Evolutionary conservation across 2,888 invertebrate species (phyloP).

Genomic region (Bibio marci): DNA sequence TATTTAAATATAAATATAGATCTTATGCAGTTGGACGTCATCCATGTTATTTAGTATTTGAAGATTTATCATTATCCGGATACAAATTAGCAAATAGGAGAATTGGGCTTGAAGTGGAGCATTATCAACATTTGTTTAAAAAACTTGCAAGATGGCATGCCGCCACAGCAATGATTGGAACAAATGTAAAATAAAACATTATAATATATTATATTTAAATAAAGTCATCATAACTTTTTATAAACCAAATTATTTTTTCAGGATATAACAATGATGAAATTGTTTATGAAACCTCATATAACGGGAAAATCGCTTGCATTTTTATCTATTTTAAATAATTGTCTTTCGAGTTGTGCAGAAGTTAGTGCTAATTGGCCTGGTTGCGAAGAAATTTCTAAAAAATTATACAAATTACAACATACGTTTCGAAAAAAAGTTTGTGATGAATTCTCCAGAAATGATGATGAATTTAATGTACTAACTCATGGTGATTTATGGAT

Average conservation of each 20-base stretch:
- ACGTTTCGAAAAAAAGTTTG: not conserved
- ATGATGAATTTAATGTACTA: conserved; percentile 1
- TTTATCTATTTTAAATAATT: not conserved
- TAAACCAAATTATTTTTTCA: no score
- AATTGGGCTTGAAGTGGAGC: conserved; percentile 1
- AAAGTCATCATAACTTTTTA: not conserved
- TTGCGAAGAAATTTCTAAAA: not conserved
- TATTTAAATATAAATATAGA: no score
- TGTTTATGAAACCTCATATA: no score
- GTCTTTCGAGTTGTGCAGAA: not conserved
- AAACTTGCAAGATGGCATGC: conserved; percentile 1
- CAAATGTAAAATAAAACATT: conserved; percentile 1
- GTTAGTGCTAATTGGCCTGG: not conserved
- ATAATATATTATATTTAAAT: no score
- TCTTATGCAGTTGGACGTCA: not conserved
- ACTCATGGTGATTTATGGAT: conserved; percentile 4
- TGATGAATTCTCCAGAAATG: not conserved
- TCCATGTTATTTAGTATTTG: conserved; percentile 1
- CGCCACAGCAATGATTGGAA: not conserved
- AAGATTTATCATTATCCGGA: not conserved
- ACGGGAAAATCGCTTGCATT: not conserved
- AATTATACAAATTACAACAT: not conserved
- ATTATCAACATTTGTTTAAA: not conserved
- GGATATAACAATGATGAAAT: no score
- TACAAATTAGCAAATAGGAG: not conserved